Evolutionary conservation across 2,888 invertebrate genomes (phyloP), one percentile per base, ranked within the genome.

Genomic region (Andrena minutula): DNA sequence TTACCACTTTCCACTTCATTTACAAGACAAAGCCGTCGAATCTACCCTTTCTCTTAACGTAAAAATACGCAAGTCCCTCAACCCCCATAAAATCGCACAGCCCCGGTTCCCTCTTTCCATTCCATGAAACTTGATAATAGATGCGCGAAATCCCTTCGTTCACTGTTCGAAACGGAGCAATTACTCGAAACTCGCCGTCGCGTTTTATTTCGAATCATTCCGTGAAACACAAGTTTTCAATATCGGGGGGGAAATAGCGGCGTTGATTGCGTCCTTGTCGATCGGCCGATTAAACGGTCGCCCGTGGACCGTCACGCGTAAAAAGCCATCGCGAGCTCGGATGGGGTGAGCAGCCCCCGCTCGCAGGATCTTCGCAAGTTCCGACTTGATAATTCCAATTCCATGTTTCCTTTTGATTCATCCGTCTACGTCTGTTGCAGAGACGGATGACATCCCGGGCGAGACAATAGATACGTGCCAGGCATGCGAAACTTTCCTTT

Each of bases 391-490:
- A 82, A 87, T 88, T 77, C 75, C 66, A 66, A 82, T 79, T 60
- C 70, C 84, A 78, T 68, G 72, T 80, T 82, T 84, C 80, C 82
- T 84, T 84, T 77, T 77, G 86, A 87, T 88, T 87, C 83, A 85
- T 88, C 85, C 83, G 88, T 86, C 86, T 83, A 69, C 53, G 80
- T 88, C 85, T 79, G 75, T 69, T 77, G 61, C 80, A 79, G 72
- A 84, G 88, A 86, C 83, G 77, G 79, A 75, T 73, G 84, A 86
- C 85, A 85, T 77, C 79, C 66, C 77, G 35, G 35, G 83, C 75
- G 86, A 86, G 88, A 87, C 87, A 85, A 72, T 79, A 78, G 84
- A 77, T 84, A 88, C 88, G 87, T 88, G 87, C 82, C 64, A 32
- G 64, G 86, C 82, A 79, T 85, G 65, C 75, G 75, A 74, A 82